These are phyloP conservation scores for Penelope pileata DNA, from an alignment of 2,113 vertebrate genomes.

Conservation along the genomic window DNA sequence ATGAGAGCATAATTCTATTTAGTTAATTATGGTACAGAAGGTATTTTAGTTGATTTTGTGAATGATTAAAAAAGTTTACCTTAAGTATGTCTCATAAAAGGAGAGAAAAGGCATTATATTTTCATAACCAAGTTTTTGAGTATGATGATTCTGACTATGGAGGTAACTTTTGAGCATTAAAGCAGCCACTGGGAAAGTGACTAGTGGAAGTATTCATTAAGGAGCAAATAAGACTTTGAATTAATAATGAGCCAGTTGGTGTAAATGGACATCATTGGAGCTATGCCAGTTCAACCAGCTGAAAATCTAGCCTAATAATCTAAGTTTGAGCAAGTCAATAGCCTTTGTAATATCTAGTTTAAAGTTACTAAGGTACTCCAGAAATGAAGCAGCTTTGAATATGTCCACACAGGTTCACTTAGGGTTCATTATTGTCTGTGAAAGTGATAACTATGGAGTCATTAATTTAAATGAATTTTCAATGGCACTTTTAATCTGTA, in stretches of 20 bases:
- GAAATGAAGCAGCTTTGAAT: neutral
- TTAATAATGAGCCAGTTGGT: constrained; percentile 66
- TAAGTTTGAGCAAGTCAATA: constrained; percentile 48
- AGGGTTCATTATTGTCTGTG: constrained; percentile 33
- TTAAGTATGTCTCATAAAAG: neutral
- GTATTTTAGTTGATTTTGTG: constrained; percentile 48
- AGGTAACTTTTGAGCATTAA: neutral
- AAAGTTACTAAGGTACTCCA: constrained; percentile 16
- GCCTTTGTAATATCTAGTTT: constrained; percentile 43
- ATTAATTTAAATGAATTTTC: constrained; percentile 41
- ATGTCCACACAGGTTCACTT: neutral
- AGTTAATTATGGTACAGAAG: constrained; percentile 43
- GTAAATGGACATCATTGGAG: constrained; percentile 42
- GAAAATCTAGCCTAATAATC: constrained; percentile 63
- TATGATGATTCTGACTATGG: neutral
- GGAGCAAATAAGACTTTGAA: constrained; percentile 61
- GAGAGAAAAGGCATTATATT: constrained; percentile 4
- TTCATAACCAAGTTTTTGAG: neutral
- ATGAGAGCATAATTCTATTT: constrained; percentile 27
- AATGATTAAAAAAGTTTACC: constrained; percentile 27
- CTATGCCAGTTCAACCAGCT: constrained; percentile 42
- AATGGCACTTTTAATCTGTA: neutral
- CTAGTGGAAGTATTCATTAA: constrained; percentile 52
- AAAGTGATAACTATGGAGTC: constrained; percentile 16
- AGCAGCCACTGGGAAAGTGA: constrained; percentile 35